Evolutionary conservation across 2,888 invertebrate species (phyloP), one percentile per base, ranked within the genome.

Genomic region (Myopa tessellatipennis): DNA sequence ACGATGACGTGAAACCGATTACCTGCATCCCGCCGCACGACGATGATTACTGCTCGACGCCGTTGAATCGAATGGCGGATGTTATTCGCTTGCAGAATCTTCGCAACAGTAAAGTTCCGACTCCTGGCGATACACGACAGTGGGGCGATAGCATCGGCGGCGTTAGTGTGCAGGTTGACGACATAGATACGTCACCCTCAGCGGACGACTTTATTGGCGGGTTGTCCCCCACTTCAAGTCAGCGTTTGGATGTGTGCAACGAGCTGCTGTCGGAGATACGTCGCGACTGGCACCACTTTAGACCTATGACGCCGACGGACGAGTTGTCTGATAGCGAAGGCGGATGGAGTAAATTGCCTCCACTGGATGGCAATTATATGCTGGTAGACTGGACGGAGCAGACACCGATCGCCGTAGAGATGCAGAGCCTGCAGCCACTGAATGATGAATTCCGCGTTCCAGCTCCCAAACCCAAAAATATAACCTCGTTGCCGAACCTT

Each of bases 271-370:
- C 86, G 34, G 89, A 89, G 79, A 89, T 89, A 55, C 83, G 84
- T 1, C 85, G 87, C 4, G 88, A 89, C 81, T 90, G 90, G 89
- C 80, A 89, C 76, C 89, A 90, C 83, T 90, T 90, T 81, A 86
- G 89, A 7, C 89, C 89, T 18, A 89, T 88, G 81, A 89, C 89
- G 34, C 90, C 90, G 26, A 83, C 87, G 61, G 85, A 86, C 55
- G 84, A 85, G 73, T 65, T 85, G 50, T 82, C 82, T 50, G 84
- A 85, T 63, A 80, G 77, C 73, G 79, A 65, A 79, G 81, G 83
- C 80, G 69, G 80, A 80, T 55, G 78, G 81, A 38, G 80, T 74
- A 85, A 85, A 68, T 40, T 82, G 55, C 67, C 68, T 8, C 14
- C 79, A 7, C 18, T 80, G 40, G 78, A 80, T 34, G 63, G 6